Percentiles rank a stretch among this genome's conserved stretches.
Evolutionary conservation across 2,888 invertebrate species (phyloP).

Genomic region (Dynastes maya): DNA sequence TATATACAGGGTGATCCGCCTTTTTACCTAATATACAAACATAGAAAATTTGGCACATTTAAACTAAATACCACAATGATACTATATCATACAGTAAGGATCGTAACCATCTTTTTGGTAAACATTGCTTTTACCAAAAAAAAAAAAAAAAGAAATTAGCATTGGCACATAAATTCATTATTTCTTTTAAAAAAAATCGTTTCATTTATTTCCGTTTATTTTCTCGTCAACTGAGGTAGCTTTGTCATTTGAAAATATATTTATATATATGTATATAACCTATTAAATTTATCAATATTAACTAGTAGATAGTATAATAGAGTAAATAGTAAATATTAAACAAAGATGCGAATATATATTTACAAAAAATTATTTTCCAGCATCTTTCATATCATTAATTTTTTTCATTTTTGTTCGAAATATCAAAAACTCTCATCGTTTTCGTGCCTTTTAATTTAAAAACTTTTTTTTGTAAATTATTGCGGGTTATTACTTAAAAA

Average conservation of each 20-base stretch:
- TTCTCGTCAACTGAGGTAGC: conserved; percentile 68
- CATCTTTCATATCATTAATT: conserved; percentile 62
- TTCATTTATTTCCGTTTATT: conserved; percentile 19
- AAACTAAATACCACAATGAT: conserved; percentile 6
- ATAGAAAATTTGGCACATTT: conserved; percentile 54
- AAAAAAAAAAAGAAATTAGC: too few relatives aligned
- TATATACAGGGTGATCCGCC: not conserved
- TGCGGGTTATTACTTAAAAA: conserved; percentile 62
- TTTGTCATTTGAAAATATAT: conserved; percentile 67
- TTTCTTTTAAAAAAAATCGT: conserved; percentile 38
- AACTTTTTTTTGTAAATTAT: conserved; percentile 64
- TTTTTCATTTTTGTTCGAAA: conserved; percentile 58
- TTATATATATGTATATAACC: conserved; percentile 14
- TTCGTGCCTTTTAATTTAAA: conserved; percentile 60
- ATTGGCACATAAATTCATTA: conserved; percentile 64
- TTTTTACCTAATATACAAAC: not conserved
- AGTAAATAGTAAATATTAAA: too few relatives aligned
- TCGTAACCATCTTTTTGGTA: conserved; percentile 1
- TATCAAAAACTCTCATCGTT: conserved; percentile 64
- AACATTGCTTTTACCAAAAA: conserved; percentile 31
- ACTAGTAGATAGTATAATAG: conserved; percentile 25
- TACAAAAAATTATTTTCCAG: conserved; percentile 51
- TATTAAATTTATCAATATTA: conserved; percentile 29
- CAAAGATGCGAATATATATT: conserved; percentile 45
- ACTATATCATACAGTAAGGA: too few relatives aligned